Evolutionary conservation across 2,797 vertebrate genomes (phyloP).

Genomic region (Austrolebias charrua): DNA sequence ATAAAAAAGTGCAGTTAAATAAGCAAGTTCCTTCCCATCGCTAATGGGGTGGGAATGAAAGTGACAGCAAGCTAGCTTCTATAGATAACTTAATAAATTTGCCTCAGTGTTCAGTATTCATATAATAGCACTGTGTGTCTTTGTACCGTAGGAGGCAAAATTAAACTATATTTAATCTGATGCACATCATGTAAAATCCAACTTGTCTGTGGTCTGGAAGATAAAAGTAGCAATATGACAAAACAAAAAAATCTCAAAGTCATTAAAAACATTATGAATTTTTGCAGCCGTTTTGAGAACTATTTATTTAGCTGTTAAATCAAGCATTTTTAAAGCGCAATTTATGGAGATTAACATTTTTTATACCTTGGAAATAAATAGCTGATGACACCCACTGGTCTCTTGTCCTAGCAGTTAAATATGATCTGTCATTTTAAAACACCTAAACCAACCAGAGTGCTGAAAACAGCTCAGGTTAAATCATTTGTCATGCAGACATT

Average conservation of each 20-base stretch:
- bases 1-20: no score
- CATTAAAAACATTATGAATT: conserved; percentile 16
- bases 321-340: neutral
- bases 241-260: conserved; percentile 28
- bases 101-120: no score
- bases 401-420: no score
- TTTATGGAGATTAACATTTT: conserved; percentile 3
- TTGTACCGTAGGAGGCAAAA: conserved; percentile 13
- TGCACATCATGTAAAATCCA: conserved; percentile 41
- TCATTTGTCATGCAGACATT: conserved; percentile 5
- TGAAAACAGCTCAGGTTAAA: conserved; percentile 11
- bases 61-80: no score
- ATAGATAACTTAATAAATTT: no score
- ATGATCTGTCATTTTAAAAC: conserved; percentile 16
- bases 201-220: conserved; percentile 32
- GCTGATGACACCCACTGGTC: neutral
- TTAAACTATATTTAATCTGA: conserved; percentile 24
- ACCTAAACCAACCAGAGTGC: conserved; percentile 32
- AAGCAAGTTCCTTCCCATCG: no score
- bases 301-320: conserved; percentile 28
- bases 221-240: conserved; percentile 12
- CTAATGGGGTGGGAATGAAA: no score
- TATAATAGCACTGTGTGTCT: conserved; percentile 14
- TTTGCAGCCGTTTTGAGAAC: conserved; percentile 15
- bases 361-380: neutral